A percentile compares a stretch with the other conserved stretches of the same genome.
phyloP scores from a whole-genome alignment of 2,113 vertebrate genomes.

The Pangasianodon gigas region DNA sequence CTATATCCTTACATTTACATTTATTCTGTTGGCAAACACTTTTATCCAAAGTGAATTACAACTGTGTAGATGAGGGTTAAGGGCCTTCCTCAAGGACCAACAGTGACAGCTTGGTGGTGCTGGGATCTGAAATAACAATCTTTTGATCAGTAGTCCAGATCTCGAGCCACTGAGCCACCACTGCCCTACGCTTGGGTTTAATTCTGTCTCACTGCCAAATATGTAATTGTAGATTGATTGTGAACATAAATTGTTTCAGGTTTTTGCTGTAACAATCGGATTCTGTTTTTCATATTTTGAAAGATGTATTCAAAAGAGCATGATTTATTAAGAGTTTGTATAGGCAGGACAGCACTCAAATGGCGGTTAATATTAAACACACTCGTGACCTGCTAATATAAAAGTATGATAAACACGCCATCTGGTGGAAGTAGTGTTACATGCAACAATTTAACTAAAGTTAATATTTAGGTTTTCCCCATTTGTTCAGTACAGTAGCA shows the following conservation, averaged over 20 bases:
- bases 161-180: neutral
- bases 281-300: neutral
- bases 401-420: constrained; percentile 32
- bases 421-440: constrained; percentile 39
- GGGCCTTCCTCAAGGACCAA: neutral
- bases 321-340: neutral
- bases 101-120: neutral
- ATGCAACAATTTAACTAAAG: neutral
- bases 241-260: neutral
- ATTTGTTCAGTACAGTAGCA: neutral
- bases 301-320: neutral
- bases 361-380: neutral
- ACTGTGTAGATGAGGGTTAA: neutral
- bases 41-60: neutral
- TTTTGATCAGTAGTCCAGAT: neutral
- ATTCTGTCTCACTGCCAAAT: neutral
- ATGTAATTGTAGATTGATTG: neutral
- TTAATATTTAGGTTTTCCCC: neutral
- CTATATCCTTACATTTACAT: neutral
- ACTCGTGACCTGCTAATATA: neutral
- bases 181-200: neutral
- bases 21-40: neutral
- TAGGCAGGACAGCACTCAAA: neutral
- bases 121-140: neutral
- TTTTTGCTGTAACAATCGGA: neutral